Percentiles rank a stretch among this genome's conserved stretches.
Evolutionary conservation across 2,888 invertebrate genomes (phyloP).

Genomic region (Athalia rosae): DNA sequence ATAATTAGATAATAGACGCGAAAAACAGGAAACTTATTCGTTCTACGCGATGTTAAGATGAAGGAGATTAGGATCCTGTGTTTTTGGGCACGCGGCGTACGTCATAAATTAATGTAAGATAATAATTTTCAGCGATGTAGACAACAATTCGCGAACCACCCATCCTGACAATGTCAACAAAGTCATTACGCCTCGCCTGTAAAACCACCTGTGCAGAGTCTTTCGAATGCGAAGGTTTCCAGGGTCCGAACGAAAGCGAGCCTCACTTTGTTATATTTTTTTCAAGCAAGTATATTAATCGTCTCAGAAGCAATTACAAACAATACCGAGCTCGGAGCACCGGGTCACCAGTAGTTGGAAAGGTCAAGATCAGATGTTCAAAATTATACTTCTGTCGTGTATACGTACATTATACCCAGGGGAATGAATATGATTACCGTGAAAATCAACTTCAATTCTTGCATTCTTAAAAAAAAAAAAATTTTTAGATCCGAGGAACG

Average conservation of each 20-base stretch:
- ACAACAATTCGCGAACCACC: slow-evolving; percentile 17
- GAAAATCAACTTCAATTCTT: slow-evolving; percentile 16
- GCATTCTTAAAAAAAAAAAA: not conserved
- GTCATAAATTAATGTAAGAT: too few relatives aligned
- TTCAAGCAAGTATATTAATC: slow-evolving; percentile 6
- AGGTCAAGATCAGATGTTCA: slow-evolving; percentile 38
- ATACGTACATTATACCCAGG: not conserved
- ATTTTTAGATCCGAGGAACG: not conserved
- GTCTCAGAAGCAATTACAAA: slow-evolving; percentile 33
- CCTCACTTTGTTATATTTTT: not conserved
- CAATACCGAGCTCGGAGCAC: slow-evolving; percentile 1
- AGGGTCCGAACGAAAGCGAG: not conserved
- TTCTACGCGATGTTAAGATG: too few relatives aligned
- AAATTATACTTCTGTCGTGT: slow-evolving; percentile 24
- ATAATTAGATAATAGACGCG: too few relatives aligned
- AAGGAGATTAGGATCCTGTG: too few relatives aligned
- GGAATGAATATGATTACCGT: slow-evolving; percentile 6
- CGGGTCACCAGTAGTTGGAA: slow-evolving; percentile 39
- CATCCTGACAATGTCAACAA: slow-evolving; percentile 35
- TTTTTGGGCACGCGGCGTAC: too few relatives aligned
- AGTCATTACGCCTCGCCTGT: slow-evolving; percentile 28
- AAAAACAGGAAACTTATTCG: too few relatives aligned
- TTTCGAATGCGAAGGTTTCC: not conserved
- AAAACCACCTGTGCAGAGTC: not conserved
- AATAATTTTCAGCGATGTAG: slow-evolving; percentile 1